Base-by-base conservation (phyloP, 2,113 vertebrate species). In the Aldabrachelys gigantea region DNA sequence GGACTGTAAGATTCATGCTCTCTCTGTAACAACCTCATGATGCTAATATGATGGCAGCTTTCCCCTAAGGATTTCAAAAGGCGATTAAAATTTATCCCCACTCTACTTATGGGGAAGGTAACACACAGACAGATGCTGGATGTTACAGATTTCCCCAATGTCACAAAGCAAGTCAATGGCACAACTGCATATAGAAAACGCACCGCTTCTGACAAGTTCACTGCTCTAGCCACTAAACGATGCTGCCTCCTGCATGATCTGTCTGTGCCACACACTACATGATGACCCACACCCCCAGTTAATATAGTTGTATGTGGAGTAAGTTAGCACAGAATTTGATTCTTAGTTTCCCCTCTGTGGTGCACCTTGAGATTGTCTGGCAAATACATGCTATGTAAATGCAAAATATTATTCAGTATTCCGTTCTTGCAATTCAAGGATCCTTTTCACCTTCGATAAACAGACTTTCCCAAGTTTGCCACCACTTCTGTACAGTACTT, bases 371-470 rank as follows among this genome's bases (percentile, higher is more conserved):
- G 79, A 84, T 79, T 84, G 62, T 69, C 65, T 72, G n/a, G 11
- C 25, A 14, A 47, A 78, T 38, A 80, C 80, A 65, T 47, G 54
- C 89, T 89, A 90, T 88, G 29, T 25, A 90, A 91, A 47, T 57
- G n/a, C 53, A 88, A 91, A 90, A 62, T 90, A 41, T 56, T 89
- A 96, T 88, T 91, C 38, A 52, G 62, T 49, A 6, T 1, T 7
- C 50, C 91, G 75, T 92, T 95, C 94, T 81, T 31, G 57, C 54
- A 79, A 78, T 38, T 54, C 5, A 38, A 54, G 57, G 53, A 87
- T 87, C 80, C 88, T n/a, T 95, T 84, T 75, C 31, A 47, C 47
- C 53, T 91, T 96, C 2, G 14, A 91, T 82, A 59, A 85, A 38
- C 52, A 76, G 54, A 85, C 41, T 89, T 92, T 91, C 94, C 83